Percentiles rank a stretch among this genome's conserved stretches.
Conservation (phyloP, 2,113 vertebrate genomes). For the Rhinolophus ferrumequinum region DNA sequence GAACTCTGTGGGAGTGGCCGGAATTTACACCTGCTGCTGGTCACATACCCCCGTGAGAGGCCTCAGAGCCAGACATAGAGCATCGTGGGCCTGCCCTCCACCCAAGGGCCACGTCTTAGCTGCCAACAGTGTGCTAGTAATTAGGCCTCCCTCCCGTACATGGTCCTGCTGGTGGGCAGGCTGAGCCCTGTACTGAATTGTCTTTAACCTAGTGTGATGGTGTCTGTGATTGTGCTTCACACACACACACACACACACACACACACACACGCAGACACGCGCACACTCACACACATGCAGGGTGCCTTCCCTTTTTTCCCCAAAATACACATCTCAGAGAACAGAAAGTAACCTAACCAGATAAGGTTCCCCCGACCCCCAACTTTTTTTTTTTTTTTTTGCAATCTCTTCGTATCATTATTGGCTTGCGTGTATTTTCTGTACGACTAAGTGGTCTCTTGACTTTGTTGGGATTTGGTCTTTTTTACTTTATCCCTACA, state of each 20-base stretch:
- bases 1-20: too few species aligned
- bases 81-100: not conserved
- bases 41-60: fast-evolving
- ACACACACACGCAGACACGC: fast-evolving
- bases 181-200: fast-evolving
- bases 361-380: too few species aligned
- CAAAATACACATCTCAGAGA: not conserved
- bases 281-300: fast-evolving
- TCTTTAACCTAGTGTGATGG: not conserved
- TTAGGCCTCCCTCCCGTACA: fast-evolving
- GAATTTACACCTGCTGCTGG: not conserved
- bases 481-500: not conserved
- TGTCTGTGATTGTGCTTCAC: not conserved
- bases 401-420: not conserved
- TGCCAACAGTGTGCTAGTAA: fast-evolving
- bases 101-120: not conserved
- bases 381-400: not conserved
- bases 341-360: not conserved
- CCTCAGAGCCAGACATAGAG: fast-evolving
- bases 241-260: fast-evolving
- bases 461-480: not conserved
- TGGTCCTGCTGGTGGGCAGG: not conserved
- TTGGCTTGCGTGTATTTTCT: not conserved
- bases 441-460: not conserved
- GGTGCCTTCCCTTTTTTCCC: not conserved